phyloP scores from a whole-genome alignment of 1,140 invertebrate species.

The Zaprionus capensis region DNA sequence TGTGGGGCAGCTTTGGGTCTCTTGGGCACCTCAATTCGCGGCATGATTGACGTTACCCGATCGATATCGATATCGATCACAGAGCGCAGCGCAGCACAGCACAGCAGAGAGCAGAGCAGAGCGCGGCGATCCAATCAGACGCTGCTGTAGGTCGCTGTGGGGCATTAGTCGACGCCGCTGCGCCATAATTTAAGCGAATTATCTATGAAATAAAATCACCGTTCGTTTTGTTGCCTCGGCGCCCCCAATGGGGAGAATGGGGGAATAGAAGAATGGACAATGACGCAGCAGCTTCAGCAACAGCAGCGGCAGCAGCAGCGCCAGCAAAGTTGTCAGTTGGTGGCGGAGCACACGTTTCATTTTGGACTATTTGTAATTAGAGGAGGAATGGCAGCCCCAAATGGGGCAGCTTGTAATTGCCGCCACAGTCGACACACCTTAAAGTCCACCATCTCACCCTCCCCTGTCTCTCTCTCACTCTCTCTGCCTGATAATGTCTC shows the following conservation, averaged over 20 bases:
- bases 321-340: conserved; percentile 21
- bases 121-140: conserved; percentile 56
- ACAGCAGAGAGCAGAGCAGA: not conserved
- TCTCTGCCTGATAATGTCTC: conserved; percentile 64
- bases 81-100: not conserved
- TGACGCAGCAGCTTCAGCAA: conserved; percentile 29
- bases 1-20: conserved; percentile 26
- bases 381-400: conserved; percentile 41
- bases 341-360: conserved; percentile 36
- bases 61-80: conserved; percentile 63
- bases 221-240: conserved; percentile 54
- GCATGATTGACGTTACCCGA: conserved; percentile 64
- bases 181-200: conserved; percentile 84
- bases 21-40: conserved; percentile 35
- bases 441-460: not conserved
- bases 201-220: conserved; percentile 83
- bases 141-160: conserved; percentile 79
- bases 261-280: conserved; percentile 18
- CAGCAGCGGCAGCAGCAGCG: not conserved
- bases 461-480: not conserved
- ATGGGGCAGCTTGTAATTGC: conserved; percentile 51
- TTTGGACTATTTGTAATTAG: conserved; percentile 70
- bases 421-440: conserved; percentile 32
- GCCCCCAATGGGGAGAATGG: conserved; percentile 33
- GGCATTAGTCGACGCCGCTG: conserved; percentile 67